These are phyloP conservation scores for Nomada fucata DNA, from an alignment of 2,888 invertebrate genomes.

Conservation along the genomic window DNA sequence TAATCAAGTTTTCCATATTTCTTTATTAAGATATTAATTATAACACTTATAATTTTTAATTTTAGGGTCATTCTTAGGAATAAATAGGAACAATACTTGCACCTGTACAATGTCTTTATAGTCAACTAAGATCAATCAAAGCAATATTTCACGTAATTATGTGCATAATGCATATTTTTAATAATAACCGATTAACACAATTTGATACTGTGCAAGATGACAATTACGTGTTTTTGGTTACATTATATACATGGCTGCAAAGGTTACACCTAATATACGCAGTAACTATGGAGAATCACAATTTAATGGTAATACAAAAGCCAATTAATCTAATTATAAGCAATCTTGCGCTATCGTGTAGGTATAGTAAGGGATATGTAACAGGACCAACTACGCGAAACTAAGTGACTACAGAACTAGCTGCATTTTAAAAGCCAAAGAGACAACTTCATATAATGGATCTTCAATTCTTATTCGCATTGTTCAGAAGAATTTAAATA, in stretches of 20 bases:
- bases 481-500: background rate
- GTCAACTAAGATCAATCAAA: too few relatives aligned
- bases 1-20: too few relatives aligned
- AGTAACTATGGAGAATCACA: background rate
- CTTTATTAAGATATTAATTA: too few relatives aligned
- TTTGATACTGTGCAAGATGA: background rate
- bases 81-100: too few relatives aligned
- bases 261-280: too few relatives aligned
- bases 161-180: too few relatives aligned
- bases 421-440: slow-evolving; percentile 5
- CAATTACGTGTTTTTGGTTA: background rate
- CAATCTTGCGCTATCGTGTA: background rate
- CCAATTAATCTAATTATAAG: background rate
- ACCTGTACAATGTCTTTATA: too few relatives aligned
- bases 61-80: too few relatives aligned
- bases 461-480: background rate
- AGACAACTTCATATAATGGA: slow-evolving; percentile 15
- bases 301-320: background rate
- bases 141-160: too few relatives aligned
- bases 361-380: background rate
- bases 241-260: background rate
- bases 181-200: background rate
- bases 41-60: too few relatives aligned
- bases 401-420: slow-evolving; percentile 1
- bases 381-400: background rate